Base-by-base conservation (phyloP, 2,888 invertebrate genomes). In the Brenthis daphne region DNA sequence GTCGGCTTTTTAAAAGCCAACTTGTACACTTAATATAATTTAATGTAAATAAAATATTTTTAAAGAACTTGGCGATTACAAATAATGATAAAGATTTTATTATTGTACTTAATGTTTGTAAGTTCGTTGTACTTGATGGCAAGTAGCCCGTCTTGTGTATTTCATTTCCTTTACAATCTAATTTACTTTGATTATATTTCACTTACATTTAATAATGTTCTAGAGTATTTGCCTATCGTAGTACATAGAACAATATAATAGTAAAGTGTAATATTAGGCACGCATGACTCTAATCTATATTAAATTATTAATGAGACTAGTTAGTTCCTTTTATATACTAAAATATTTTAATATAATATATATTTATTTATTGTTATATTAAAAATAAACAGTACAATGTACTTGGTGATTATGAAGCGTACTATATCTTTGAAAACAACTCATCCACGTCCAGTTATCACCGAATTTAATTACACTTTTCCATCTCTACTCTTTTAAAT, bases 361-460 rank as follows among this genome's bases (percentile, higher is more conserved):
- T 72, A 73, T 68, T 68, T 71, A 50, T 67, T 55, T 66, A 61
- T 73, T 72, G 67, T 64, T 68, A 68, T 71, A 72, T 72, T 71
- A 69, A 76, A 81, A 82, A 80, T 82, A 80, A 80, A 82, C 84
- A 82, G 84, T 89, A 87, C 85, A 87, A 89, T 89, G 88, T 90
- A 90, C 90, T 90, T 88, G 88, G 87, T 89, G 87, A 89, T 82
- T 85, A 85, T 85, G 83, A 90, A 90, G 90, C 87, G 87, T 88
- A 88, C 83, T 83, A 84, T 79, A 83, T 84, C 82, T 83, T 87
- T 85, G 82, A 82, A 79, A 82, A 80, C 77, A 77, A 77, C 72
- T 74, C 74, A 75, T 70, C 65, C 65, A 73, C 20, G n/a, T 16
- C 16, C 53, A n/a, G 50, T 20, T 16, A 14, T 43, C 53, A 63